phyloP scores from a whole-genome alignment of 2,113 vertebrate genomes.

The Melanotaenia duboulayi region DNA sequence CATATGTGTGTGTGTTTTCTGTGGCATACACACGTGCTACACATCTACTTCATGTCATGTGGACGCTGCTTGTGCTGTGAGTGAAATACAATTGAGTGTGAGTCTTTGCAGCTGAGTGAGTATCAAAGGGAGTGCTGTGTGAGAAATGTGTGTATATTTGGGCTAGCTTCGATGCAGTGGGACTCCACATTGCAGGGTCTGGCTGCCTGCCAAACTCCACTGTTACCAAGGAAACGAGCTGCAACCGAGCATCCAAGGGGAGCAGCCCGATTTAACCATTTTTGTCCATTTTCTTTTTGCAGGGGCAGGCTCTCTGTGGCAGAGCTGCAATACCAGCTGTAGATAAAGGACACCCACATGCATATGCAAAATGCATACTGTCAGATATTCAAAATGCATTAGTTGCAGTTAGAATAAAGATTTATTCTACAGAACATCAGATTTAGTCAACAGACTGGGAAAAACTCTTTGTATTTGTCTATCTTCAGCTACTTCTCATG shows the following conservation, averaged over 20 bases:
- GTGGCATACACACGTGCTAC: not conserved
- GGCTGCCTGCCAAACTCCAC: slow-evolving; percentile 64
- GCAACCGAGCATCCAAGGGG: slow-evolving; percentile 58
- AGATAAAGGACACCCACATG: not conserved
- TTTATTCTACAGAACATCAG: not conserved
- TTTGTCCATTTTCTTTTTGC: slow-evolving; percentile 44
- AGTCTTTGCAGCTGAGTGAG: slow-evolving; percentile 27
- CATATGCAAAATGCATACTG: not conserved
- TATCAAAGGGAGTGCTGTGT: slow-evolving; percentile 16
- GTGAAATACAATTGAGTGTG: slow-evolving; percentile 5
- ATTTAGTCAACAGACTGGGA: not conserved
- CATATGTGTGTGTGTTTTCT: slow-evolving; percentile 9
- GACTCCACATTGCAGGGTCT: slow-evolving; percentile 64
- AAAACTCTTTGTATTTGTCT: too few relatives aligned
- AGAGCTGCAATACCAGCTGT: slow-evolving; percentile 2
- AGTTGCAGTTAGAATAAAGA: too few relatives aligned
- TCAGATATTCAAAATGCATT: too few relatives aligned
- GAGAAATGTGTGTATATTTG: slow-evolving; percentile 53
- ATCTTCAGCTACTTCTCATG: too few relatives aligned
- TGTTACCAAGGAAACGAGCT: slow-evolving; percentile 75
- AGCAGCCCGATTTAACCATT: slow-evolving; percentile 58
- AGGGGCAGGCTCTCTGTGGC: slow-evolving; percentile 9
- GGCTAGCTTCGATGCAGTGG: slow-evolving; percentile 53
- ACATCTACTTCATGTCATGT: slow-evolving; percentile 11
- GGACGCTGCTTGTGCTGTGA: slow-evolving; percentile 12